These are phyloP conservation scores for Bovichtus diacanthus DNA, from an alignment of 2,797 vertebrate species.

Conservation along the genomic window DNA sequence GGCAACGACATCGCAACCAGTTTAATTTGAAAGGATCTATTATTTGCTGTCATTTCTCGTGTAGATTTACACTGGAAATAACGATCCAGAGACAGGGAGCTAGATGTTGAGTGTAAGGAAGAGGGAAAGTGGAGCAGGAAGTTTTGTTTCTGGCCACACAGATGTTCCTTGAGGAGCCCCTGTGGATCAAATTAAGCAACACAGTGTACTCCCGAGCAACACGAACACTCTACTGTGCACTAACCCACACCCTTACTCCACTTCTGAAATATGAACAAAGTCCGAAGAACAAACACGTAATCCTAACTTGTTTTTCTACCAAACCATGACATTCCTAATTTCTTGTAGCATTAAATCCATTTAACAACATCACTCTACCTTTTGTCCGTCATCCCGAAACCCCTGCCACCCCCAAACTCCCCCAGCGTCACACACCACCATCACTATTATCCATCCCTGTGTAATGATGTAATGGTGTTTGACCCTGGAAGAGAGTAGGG, in stretches of 20 bases:
- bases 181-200: constrained; percentile 76
- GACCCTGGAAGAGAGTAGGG: constrained; percentile 78
- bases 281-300: constrained; percentile 20
- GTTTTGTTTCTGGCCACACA: constrained; percentile 72
- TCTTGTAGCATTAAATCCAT: constrained; percentile 36
- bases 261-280: constrained; percentile 36
- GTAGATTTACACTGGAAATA: constrained; percentile 7
- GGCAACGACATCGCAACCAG: neutral
- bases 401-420: constrained; percentile 23
- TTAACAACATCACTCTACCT: constrained; percentile 41
- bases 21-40: neutral
- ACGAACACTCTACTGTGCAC: constrained; percentile 39
- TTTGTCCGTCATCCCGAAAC: constrained; percentile 55
- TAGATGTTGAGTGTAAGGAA: constrained; percentile 20
- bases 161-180: constrained; percentile 73
- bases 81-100: constrained; percentile 34
- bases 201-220: constrained; percentile 61
- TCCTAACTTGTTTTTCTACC: constrained; percentile 6
- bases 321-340: constrained; percentile 34
- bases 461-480: constrained; percentile 83
- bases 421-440: constrained; percentile 45
- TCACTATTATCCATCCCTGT: constrained; percentile 67
- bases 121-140: constrained; percentile 64
- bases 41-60: constrained; percentile 18
- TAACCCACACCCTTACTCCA: constrained; percentile 38